Evolutionary conservation across 1,140 invertebrate genomes (phyloP).

Genomic region (Venustaconcha ellipsiformis): DNA sequence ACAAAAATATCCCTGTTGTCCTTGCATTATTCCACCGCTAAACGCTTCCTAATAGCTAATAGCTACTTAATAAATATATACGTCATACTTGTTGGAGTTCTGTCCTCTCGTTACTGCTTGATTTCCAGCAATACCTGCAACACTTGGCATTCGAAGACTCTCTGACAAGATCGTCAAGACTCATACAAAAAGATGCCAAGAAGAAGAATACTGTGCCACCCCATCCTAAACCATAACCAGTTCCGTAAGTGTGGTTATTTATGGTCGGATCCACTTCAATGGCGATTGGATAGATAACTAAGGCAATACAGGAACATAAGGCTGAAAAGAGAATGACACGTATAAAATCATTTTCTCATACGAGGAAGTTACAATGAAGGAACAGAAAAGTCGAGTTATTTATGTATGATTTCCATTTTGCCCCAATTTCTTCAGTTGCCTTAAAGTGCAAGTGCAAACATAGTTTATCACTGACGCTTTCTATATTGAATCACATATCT

Average conservation of each 20-base stretch:
- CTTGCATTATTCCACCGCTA: too few relatives aligned
- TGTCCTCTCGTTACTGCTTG: constrained; percentile 40
- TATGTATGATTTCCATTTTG: background rate
- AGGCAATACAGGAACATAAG: constrained; percentile 57
- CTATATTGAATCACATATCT: too few relatives aligned
- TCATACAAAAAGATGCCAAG: constrained; percentile 67
- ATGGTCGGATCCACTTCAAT: constrained; percentile 54
- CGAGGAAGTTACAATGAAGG: too few relatives aligned
- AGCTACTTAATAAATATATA: background rate
- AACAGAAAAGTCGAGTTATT: too few relatives aligned
- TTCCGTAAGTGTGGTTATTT: constrained; percentile 53
- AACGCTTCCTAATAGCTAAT: too few relatives aligned
- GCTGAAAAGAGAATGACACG: constrained; percentile 42
- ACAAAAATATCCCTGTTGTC: too few relatives aligned
- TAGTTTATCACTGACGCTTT: too few relatives aligned
- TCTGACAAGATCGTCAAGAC: constrained; percentile 64
- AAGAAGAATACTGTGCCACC: constrained; percentile 64
- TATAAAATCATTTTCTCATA: too few relatives aligned
- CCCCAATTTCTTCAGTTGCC: background rate
- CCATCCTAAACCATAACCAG: constrained; percentile 66
- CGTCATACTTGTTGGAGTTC: constrained; percentile 54
- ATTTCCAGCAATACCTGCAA: constrained; percentile 51
- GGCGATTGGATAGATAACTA: constrained; percentile 61
- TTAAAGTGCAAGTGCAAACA: background rate
- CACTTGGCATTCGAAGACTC: constrained; percentile 57